Base-by-base conservation (phyloP, 2,888 invertebrate species). In the Apomyelois bistriatella region DNA sequence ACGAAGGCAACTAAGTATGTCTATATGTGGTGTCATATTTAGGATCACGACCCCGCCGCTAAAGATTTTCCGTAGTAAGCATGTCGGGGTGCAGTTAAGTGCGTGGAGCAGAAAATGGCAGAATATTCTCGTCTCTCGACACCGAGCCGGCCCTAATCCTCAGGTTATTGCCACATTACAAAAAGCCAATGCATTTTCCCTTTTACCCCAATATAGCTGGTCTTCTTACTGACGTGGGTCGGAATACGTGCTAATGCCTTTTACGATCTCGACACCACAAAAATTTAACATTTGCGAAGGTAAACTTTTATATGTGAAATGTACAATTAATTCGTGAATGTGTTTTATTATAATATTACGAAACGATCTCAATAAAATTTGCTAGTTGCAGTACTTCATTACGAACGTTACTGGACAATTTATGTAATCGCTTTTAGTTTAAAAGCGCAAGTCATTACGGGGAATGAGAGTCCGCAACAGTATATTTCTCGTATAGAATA, bases 181-280 rank as follows among this genome's bases (percentile, higher is more conserved):
- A 85, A 86, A 87, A 87, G 81, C 74, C 80, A 78, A 82, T 88
- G 87, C 84, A 84, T 84, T 83, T 75, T 77, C 78, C 76, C 76
- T 78, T 77, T 74, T 75, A 70, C 73, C 74, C 79, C 72, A 78
- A 82, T 84, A 82, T 74, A 70, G 68, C 59, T 60, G 70, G 58
- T 58, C 62, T 64, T 58, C 64, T 61, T 66, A 48, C 56, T 57
- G 65, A 64, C 64, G 64, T 67, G 63, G 72, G 63, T 61, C 69
- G 64, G 71, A 80, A 71, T 84, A 88, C 88, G 87, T 90, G 88
- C 79, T 85, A 86, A 88, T 86, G 82, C 79, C 75, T 82, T 85
- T 87, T 85, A 88, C 74, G 82, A 78, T 64, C 72, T 67, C 61
- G 62, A 67, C 65, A 66, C 71, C 75, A 79, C 67, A 64, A 77